A percentile compares a stretch with the other conserved stretches of the same genome.
These are phyloP conservation scores for Cyaniris semiargus DNA, from an alignment of 2,888 invertebrate species.

Conservation along the genomic window DNA sequence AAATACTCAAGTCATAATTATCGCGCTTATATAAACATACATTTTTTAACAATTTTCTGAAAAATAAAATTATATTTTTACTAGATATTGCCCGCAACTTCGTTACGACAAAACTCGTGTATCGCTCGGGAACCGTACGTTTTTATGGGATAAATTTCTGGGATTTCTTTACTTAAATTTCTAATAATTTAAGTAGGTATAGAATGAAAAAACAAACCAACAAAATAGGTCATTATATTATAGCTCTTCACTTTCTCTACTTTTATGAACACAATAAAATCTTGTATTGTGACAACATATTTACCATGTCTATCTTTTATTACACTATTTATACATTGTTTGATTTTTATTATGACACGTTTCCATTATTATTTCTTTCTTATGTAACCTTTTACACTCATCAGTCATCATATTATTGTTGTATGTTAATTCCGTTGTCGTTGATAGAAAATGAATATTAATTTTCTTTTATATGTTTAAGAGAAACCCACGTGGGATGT, in stretches of 20 bases:
- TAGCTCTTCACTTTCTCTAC: neutral
- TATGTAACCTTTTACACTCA: neutral
- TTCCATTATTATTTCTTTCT: neutral
- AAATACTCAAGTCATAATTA: neutral
- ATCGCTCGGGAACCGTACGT: too few relatives aligned
- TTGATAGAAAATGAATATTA: conserved; percentile 6
- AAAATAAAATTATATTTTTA: too few relatives aligned
- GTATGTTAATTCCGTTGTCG: neutral
- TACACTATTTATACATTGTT: conserved; percentile 13
- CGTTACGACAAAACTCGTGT: too few relatives aligned
- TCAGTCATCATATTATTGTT: neutral
- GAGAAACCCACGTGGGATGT: conserved; percentile 9
- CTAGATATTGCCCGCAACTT: too few relatives aligned
- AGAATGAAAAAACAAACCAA: neutral
- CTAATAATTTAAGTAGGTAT: neutral
- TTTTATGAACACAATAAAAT: neutral
- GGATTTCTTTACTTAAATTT: too few relatives aligned
- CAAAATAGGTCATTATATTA: neutral
- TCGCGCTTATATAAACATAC: neutral
- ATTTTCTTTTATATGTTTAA: conserved; percentile 11
- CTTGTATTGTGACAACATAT: neutral
- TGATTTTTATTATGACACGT: neutral
- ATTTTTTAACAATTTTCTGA: neutral
- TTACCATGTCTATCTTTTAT: conserved; percentile 8
- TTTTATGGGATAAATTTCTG: too few relatives aligned